These are phyloP conservation scores for Synanthedon formicaeformis DNA, from an alignment of 2,888 invertebrate species.

Conservation along the genomic window DNA sequence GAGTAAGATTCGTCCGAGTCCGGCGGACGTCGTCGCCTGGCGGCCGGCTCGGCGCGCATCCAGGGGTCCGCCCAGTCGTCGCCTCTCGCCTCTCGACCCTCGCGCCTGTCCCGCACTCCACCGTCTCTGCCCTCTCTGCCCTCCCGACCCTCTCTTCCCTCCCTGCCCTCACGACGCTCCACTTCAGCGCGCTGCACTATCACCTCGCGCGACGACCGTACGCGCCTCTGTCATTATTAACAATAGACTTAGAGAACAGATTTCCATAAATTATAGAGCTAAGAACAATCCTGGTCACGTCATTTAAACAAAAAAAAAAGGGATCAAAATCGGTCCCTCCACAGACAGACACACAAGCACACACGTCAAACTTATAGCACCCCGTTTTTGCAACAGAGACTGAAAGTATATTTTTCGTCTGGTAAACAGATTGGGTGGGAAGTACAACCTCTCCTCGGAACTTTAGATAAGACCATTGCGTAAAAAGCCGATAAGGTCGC, in stretches of 20 bases:
- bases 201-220: constrained; percentile 78
- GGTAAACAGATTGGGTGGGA: no score
- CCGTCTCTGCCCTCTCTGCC: constrained; percentile 20
- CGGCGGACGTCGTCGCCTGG: constrained; percentile 44
- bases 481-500: no score
- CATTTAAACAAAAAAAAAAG: no score
- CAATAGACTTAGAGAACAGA: not conserved
- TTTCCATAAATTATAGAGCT: no score
- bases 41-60: constrained; percentile 77
- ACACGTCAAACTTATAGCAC: no score
- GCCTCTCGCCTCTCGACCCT: constrained; percentile 61
- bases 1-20: constrained; percentile 62
- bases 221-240: constrained; percentile 40
- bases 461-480: no score
- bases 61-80: constrained; percentile 98
- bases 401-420: no score
- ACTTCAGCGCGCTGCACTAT: constrained; percentile 78
- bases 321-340: no score
- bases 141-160: constrained; percentile 16
- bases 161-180: constrained; percentile 27
- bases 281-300: no score
- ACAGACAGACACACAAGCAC: no score
- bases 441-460: no score
- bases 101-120: constrained; percentile 12
- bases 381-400: no score